phyloP scores from a whole-genome alignment of 2,888 invertebrate genomes.

The Metacarcinus magister region DNA sequence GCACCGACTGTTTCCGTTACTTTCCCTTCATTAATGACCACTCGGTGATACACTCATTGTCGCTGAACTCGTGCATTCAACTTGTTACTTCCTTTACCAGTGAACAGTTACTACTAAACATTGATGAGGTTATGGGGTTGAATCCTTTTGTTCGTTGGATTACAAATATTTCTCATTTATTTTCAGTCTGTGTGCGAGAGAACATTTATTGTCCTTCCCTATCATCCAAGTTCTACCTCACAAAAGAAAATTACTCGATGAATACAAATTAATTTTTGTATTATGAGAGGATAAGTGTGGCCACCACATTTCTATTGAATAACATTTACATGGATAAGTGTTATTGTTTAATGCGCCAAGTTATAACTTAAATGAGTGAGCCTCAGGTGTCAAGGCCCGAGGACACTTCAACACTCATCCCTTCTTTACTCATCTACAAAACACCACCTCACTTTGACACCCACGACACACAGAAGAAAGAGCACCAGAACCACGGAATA shows the following conservation, averaged over 20 bases:
- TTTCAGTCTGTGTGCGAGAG: background rate
- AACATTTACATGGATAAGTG: background rate
- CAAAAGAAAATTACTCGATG: background rate
- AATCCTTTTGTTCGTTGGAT: background rate
- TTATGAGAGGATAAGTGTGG: too few species aligned
- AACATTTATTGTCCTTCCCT: background rate
- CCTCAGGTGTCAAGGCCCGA: background rate
- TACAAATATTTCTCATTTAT: background rate
- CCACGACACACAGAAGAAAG: background rate
- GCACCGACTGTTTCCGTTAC: background rate
- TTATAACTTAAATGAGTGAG: background rate
- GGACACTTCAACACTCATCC: background rate
- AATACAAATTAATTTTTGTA: background rate
- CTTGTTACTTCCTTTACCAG: background rate
- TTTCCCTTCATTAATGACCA: background rate
- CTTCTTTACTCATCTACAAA: too few species aligned
- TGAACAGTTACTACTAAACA: background rate
- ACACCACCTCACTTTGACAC: background rate
- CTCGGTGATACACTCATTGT: background rate
- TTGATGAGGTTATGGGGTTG: background rate
- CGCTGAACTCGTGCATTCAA: background rate
- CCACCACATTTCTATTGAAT: background rate
- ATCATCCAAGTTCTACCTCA: slow-evolving; percentile 1
- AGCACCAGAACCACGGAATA: background rate
- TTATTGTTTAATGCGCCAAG: background rate